Conservation (phyloP, 2,888 invertebrate species). For the Steinernema hermaphroditum region DNA sequence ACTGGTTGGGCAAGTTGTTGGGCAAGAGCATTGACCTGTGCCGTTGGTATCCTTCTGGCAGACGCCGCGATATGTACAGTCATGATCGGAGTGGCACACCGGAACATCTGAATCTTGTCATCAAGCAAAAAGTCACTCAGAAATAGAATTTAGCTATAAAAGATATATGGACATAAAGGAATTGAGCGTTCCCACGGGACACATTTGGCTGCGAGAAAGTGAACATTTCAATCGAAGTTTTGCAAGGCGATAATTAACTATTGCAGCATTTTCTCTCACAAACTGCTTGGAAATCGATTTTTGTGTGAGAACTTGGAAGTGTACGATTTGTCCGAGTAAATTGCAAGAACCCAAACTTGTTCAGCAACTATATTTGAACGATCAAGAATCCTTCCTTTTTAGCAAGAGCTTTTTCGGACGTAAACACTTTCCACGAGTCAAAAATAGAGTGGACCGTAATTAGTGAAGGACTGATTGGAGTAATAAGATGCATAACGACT, state of each 20-base stretch:
- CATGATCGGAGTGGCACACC: constrained; percentile 52
- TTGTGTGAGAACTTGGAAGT: neutral
- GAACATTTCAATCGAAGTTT: neutral
- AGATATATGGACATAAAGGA: neutral
- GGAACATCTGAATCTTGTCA: constrained; percentile 37
- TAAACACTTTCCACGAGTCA: too few relatives aligned
- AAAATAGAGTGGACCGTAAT: neutral
- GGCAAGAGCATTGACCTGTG: constrained; percentile 58
- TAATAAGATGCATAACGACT: constrained; percentile 1
- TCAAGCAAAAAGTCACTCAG: neutral
- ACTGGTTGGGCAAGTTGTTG: constrained; percentile 60
- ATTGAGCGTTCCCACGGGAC: neutral
- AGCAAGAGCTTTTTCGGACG: neutral
- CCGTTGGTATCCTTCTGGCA: constrained; percentile 56
- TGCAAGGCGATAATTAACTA: neutral
- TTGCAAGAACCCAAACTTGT: neutral
- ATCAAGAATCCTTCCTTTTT: neutral
- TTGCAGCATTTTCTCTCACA: too few relatives aligned
- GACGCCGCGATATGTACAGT: constrained; percentile 60
- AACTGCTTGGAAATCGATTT: neutral
- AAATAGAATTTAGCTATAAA: neutral
- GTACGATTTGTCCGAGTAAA: neutral
- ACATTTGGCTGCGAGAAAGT: neutral
- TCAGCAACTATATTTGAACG: neutral
- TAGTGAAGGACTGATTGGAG: neutral